Evolutionary conservation across 2,888 invertebrate genomes (phyloP).

Genomic region (Stenurella melanura): DNA sequence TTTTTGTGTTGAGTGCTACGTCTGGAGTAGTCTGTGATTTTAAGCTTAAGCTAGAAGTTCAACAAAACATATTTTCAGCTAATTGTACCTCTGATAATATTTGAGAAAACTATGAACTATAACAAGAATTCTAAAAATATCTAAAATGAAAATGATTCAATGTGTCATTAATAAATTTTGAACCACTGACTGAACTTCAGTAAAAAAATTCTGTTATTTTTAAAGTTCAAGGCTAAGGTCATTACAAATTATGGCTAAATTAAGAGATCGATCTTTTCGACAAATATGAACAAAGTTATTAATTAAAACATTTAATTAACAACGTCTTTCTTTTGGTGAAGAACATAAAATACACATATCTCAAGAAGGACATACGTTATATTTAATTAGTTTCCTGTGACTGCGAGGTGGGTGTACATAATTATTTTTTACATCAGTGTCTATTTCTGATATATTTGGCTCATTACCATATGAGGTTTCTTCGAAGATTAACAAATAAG

Average conservation of each 20-base stretch:
- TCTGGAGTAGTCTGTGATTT: no score
- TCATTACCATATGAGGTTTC: background rate
- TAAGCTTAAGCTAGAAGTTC: no score
- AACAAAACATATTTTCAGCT: no score
- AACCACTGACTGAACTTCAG: no score
- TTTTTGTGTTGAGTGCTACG: no score
- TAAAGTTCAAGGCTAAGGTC: background rate
- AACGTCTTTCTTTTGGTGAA: background rate
- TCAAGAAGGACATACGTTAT: background rate
- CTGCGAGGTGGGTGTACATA: background rate
- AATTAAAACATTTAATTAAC: background rate
- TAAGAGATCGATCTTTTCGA: background rate
- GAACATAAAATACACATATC: background rate
- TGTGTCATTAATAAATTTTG: no score
- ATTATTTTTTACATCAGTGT: slow-evolving; percentile 3
- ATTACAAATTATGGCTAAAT: background rate
- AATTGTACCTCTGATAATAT: no score
- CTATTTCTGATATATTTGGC: background rate
- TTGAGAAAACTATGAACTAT: no score
- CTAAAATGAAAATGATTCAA: no score
- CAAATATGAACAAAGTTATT: slow-evolving; percentile 2
- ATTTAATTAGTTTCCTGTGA: slow-evolving; percentile 3
- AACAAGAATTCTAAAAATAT: no score
- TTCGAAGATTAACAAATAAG: background rate
- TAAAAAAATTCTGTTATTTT: background rate